phyloP scores from a whole-genome alignment of 1,140 invertebrate genomes.

The Caligus rogercresseyi region DNA sequence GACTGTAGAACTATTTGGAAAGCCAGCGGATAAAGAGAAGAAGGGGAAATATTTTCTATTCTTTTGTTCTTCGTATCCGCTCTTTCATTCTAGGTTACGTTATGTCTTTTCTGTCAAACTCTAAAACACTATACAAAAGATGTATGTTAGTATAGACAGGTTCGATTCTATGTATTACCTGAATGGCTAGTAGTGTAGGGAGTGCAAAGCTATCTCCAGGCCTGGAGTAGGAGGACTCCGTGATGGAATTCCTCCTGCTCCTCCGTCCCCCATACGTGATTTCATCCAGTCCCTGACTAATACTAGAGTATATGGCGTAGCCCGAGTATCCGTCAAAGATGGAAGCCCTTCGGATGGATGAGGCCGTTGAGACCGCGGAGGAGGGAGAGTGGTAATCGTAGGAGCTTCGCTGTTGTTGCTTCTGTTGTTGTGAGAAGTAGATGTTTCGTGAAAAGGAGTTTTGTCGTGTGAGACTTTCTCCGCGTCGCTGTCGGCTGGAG shows the following conservation, averaged over 20 bases:
- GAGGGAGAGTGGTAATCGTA: slow-evolving; percentile 2
- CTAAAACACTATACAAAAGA: too few relatives aligned
- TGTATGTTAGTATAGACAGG: too few relatives aligned
- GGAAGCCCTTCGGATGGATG: slow-evolving; percentile 4
- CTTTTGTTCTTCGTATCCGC: too few relatives aligned
- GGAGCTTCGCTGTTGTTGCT: too few relatives aligned
- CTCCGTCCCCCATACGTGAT: slow-evolving; percentile 17
- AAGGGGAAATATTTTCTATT: too few relatives aligned
- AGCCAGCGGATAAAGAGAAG: too few relatives aligned
- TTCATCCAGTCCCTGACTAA: slow-evolving; percentile 17
- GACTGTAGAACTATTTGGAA: too few relatives aligned
- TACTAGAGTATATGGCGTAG: slow-evolving; percentile 17
- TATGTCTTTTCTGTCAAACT: too few relatives aligned
- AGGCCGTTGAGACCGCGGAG: too few relatives aligned
- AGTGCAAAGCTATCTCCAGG: not conserved
- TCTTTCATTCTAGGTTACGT: too few relatives aligned
- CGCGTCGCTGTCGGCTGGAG: not conserved
- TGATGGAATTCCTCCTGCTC: not conserved
- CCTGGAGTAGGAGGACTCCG: not conserved
- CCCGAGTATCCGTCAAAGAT: slow-evolving; percentile 19
- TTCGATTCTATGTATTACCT: too few relatives aligned
- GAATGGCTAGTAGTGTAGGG: not conserved
- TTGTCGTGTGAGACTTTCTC: slow-evolving; percentile 1
- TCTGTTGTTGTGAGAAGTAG: not conserved
- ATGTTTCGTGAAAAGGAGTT: not conserved